Percentiles rank a stretch among this genome's conserved stretches.
phyloP scores from a whole-genome alignment of 1,140 invertebrate species.

The Hyles vespertilio region DNA sequence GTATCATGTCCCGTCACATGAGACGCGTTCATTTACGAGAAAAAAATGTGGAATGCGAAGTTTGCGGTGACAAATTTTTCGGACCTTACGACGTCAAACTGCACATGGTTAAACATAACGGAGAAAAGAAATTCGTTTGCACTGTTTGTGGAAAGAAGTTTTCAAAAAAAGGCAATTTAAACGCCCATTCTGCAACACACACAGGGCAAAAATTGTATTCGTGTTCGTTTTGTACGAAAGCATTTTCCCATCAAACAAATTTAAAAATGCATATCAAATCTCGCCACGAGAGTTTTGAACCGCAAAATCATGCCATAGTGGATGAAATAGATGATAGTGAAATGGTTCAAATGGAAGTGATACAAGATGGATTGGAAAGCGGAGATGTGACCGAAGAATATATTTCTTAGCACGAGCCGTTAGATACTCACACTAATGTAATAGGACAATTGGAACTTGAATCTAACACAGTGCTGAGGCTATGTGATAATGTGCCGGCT shows the following conservation, averaged over 20 bases:
- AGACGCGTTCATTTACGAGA: conserved; percentile 58
- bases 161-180: conserved; percentile 76
- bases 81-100: conserved; percentile 83
- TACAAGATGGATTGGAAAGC: conserved; percentile 35
- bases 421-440: too few relatives aligned
- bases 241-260: conserved; percentile 60
- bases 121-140: conserved; percentile 78
- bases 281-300: conserved; percentile 35
- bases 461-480: too few relatives aligned
- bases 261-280: conserved; percentile 48
- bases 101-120: conserved; percentile 82
- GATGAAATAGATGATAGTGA: conserved; percentile 37
- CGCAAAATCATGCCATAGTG: conserved; percentile 7
- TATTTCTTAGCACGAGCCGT: not conserved
- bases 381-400: conserved; percentile 32
- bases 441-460: too few relatives aligned
- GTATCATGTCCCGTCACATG: conserved; percentile 67
- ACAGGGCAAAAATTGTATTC: conserved; percentile 75
- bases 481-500: too few relatives aligned
- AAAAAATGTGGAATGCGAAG: conserved; percentile 65
- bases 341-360: conserved; percentile 43
- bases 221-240: conserved; percentile 74
- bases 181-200: conserved; percentile 74
- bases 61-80: conserved; percentile 80
- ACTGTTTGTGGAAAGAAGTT: conserved; percentile 78